Evolutionary conservation across 1,140 invertebrate genomes (phyloP), one percentile per base, ranked within the genome.

Genomic region (Oncopodura yosiiana): DNA sequence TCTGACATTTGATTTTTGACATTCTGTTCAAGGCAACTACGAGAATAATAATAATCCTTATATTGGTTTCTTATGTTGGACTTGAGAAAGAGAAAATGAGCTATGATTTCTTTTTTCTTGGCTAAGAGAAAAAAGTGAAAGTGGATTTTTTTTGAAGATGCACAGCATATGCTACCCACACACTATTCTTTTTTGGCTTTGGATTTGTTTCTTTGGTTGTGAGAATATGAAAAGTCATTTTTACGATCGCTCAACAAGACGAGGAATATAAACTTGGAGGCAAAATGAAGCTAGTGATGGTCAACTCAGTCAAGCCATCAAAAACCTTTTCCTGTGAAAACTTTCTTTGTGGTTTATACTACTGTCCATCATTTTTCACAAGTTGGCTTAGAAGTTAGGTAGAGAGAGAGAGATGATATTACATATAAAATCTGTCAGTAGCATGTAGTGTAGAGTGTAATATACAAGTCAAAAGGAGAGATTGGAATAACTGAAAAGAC

Each of bases 171-270:
- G 44, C 44, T 27, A 5, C 18, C 38, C 18, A 8, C 30, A n/a
- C n/a, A 34, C n/a, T 14, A 41, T 14, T 8, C 42, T 18, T 27
- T 21, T 44, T 21, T 23, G 14, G 27, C 34, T 51, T 36, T 9
- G 19, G 4, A n/a, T 38, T 36, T 50, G 8, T 38, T 16, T 21
- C 11, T 48, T 6, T 48, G 42, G 41, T 26, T 54, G 30, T 54
- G 39, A 37, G 45, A 60, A 60, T 60, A 63, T 63, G 54, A 63
- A 63, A 59, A 60, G 54, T 63, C 57, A 63, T 60, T 59, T 62
- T 63, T 63, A 63, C 61, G 58, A 63, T 51, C 53, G 50, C 52
- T 58, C 52, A 58, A 62, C n/a, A n/a, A n/a, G n/a, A n/a, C n/a
- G n/a, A n/a, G n/a, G n/a, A n/a, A n/a, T n/a, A n/a, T n/a, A n/a